Evolutionary conservation across 2,113 vertebrate genomes (phyloP).

Genomic region (Labeo rohita): DNA sequence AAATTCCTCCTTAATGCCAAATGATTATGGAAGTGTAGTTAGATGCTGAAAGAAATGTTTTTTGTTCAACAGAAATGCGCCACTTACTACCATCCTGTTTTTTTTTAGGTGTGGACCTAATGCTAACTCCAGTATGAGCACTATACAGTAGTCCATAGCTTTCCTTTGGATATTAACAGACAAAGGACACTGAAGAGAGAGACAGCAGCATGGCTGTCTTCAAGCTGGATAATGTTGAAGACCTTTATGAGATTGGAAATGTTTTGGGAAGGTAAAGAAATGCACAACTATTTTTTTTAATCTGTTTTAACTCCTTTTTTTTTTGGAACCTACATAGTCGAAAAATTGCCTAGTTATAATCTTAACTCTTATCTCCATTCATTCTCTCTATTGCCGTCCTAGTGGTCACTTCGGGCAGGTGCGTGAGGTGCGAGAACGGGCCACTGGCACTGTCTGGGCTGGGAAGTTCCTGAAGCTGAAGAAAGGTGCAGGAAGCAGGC

Average conservation of each 20-base stretch:
- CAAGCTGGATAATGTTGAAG: slow-evolving; percentile 78
- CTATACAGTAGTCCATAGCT: slow-evolving; percentile 18
- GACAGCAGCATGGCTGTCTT: slow-evolving; percentile 65
- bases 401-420: slow-evolving; percentile 82
- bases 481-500: slow-evolving; percentile 66
- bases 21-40: not conserved
- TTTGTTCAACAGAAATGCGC: not conserved
- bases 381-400: slow-evolving; percentile 1
- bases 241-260: slow-evolving; percentile 83
- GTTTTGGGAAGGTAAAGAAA: slow-evolving; percentile 79
- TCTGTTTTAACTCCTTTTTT: not conserved
- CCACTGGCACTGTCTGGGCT: slow-evolving; percentile 68
- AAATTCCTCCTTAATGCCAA: not conserved
- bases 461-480: slow-evolving; percentile 76
- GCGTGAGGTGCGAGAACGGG: slow-evolving; percentile 68
- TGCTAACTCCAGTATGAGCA: slow-evolving; percentile 3
- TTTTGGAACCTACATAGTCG: not conserved
- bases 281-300: not conserved
- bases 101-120: slow-evolving; percentile 42
- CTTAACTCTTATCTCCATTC: not conserved
- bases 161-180: not conserved
- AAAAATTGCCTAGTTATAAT: not conserved
- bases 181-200: not conserved
- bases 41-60: not conserved
- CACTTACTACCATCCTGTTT: not conserved